phyloP scores from a whole-genome alignment of 2,888 invertebrate genomes.

The Heliconius ethilla region DNA sequence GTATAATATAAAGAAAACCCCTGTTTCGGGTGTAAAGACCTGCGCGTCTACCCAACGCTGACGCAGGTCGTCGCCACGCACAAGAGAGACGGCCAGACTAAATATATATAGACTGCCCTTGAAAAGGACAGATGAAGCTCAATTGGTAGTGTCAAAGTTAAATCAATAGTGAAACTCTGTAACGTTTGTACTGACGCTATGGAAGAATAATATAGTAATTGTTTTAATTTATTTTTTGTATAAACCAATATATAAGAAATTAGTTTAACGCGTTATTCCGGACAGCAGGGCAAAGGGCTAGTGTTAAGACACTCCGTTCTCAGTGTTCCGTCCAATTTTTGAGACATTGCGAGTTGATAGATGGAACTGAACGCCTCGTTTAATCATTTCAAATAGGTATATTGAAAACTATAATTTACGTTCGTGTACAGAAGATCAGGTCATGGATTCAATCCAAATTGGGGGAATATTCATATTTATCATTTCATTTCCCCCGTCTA shows the following conservation, averaged over 20 bases:
- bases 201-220: background rate
- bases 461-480: background rate
- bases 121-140: slow-evolving; percentile 59
- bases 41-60: slow-evolving; percentile 31
- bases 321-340: no score
- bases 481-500: background rate
- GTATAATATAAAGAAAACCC: background rate
- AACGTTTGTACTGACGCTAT: background rate
- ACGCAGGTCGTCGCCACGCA: slow-evolving; percentile 42
- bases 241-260: background rate
- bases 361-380: no score
- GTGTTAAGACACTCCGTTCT: no score
- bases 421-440: background rate
- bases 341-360: no score
- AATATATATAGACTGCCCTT: slow-evolving; percentile 69
- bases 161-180: slow-evolving; percentile 15
- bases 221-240: background rate
- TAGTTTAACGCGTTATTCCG: no score
- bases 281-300: no score
- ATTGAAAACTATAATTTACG: no score
- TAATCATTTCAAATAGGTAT: no score
- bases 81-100: slow-evolving; percentile 46
- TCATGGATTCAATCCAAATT: slow-evolving; percentile 5
- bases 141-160: slow-evolving; percentile 39
- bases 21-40: background rate